phyloP scores from a whole-genome alignment of 2,797 vertebrate genomes.

The Macropodus opercularis region DNA sequence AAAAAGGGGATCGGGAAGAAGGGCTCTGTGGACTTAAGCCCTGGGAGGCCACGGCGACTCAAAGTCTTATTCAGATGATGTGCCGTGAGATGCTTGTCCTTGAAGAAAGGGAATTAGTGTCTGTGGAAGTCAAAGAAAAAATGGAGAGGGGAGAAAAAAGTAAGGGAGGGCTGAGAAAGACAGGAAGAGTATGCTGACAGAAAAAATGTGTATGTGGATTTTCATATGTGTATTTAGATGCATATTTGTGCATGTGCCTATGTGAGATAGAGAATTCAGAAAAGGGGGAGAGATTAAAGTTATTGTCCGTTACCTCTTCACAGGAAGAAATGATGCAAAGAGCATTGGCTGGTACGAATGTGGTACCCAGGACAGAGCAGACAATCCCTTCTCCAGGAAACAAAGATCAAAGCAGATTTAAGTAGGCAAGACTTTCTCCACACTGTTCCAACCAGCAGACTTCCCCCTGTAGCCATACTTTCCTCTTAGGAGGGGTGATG shows the following conservation, averaged over 20 bases:
- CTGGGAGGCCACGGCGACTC: slow-evolving; percentile 73
- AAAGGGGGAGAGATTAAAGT: slow-evolving; percentile 33
- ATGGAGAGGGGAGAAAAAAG: slow-evolving; percentile 48
- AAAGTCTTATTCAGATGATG: slow-evolving; percentile 82
- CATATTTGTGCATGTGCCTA: slow-evolving; percentile 39
- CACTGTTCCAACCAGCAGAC: slow-evolving; percentile 63
- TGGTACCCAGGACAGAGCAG: slow-evolving; percentile 69
- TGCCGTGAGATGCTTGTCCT: slow-evolving; percentile 78
- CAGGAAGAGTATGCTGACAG: slow-evolving; percentile 54
- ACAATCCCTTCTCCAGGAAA: slow-evolving; percentile 81
- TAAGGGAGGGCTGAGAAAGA: slow-evolving; percentile 22
- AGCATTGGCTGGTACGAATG: slow-evolving; percentile 70
- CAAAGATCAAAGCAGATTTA: slow-evolving; percentile 81
- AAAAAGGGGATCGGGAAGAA: slow-evolving; percentile 74
- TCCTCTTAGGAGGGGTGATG: slow-evolving; percentile 52
- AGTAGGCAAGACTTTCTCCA: slow-evolving; percentile 74
- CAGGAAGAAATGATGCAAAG: slow-evolving; percentile 65
- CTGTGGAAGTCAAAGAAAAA: slow-evolving; percentile 81
- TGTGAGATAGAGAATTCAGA: slow-evolving; percentile 53
- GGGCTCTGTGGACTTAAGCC: slow-evolving; percentile 73
- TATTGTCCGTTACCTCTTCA: slow-evolving; percentile 42
- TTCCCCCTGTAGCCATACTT: slow-evolving; percentile 59
- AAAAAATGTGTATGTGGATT: slow-evolving; percentile 51
- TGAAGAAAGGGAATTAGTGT: slow-evolving; percentile 89
- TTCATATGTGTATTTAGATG: slow-evolving; percentile 46